Percentiles rank a stretch among this genome's conserved stretches.
Evolutionary conservation across 2,888 invertebrate species (phyloP).

Genomic region (Zhuqinia jingwanae): DNA sequence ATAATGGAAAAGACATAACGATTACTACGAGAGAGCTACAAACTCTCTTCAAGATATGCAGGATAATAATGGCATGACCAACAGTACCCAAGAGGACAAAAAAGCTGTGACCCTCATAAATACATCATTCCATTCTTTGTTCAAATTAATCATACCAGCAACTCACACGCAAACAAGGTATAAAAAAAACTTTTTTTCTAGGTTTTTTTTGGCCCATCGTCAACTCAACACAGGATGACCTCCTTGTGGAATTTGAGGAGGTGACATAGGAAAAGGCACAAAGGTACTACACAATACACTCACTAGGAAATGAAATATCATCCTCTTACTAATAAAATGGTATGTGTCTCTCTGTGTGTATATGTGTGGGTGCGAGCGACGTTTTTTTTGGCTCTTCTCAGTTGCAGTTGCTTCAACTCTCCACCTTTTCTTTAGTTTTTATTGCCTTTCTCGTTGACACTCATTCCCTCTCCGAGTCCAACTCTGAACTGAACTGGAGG

Average conservation of each 20-base stretch:
- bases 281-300: background rate
- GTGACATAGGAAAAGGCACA: background rate
- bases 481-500: background rate
- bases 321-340: background rate
- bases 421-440: background rate
- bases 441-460: background rate
- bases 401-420: background rate
- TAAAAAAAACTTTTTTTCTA: no score
- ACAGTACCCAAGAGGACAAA: no score
- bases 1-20: no score
- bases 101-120: no score
- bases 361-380: background rate
- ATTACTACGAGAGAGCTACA: no score
- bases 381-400: background rate
- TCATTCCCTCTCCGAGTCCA: background rate
- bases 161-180: no score
- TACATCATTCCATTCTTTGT: no score
- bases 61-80: no score
- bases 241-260: conserved; percentile 5
- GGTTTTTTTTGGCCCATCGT: no score
- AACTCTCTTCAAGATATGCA: no score
- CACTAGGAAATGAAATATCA: background rate
- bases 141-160: no score
- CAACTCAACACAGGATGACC: background rate
- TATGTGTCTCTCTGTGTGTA: background rate